phyloP scores from a whole-genome alignment of 1,140 invertebrate species.

The Brevipalpus yothersi region DNA sequence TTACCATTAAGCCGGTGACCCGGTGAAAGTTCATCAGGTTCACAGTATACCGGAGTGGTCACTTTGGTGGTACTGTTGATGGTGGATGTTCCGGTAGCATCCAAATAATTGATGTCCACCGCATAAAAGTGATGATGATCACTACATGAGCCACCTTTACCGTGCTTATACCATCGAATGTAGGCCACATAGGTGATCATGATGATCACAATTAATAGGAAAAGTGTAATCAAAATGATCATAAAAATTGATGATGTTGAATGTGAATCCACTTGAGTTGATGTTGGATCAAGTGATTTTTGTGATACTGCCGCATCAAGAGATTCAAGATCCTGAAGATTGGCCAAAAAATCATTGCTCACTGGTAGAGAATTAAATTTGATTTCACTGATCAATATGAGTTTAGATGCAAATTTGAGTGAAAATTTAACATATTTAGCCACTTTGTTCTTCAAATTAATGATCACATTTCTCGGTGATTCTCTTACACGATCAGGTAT shows the following conservation, averaged over 20 bases:
- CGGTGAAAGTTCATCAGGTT: not conserved
- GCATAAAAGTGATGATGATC: not conserved
- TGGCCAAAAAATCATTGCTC: not conserved
- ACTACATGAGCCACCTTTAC: not conserved
- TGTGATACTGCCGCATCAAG: not conserved
- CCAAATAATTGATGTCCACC: not conserved
- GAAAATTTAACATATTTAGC: constrained; percentile 54
- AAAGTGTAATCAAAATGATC: not conserved
- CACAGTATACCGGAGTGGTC: not conserved
- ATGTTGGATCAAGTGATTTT: not conserved
- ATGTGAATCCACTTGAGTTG: not conserved
- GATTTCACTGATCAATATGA: constrained; percentile 73
- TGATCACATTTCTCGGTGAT: constrained; percentile 48
- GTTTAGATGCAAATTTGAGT: constrained; percentile 49
- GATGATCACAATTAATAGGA: not conserved
- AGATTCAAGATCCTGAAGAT: not conserved
- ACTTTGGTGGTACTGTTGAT: constrained; percentile 1
- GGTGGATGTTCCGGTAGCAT: not conserved
- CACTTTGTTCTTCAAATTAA: constrained; percentile 54
- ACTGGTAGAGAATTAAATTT: constrained; percentile 15
- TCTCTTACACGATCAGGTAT: constrained; percentile 60
- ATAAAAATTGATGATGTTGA: not conserved
- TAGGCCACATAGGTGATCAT: not conserved
- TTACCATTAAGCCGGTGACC: not conserved
- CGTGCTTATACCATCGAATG: not conserved